phyloP scores from a whole-genome alignment of 1,140 invertebrate species.

The Heliconius melpomene region DNA sequence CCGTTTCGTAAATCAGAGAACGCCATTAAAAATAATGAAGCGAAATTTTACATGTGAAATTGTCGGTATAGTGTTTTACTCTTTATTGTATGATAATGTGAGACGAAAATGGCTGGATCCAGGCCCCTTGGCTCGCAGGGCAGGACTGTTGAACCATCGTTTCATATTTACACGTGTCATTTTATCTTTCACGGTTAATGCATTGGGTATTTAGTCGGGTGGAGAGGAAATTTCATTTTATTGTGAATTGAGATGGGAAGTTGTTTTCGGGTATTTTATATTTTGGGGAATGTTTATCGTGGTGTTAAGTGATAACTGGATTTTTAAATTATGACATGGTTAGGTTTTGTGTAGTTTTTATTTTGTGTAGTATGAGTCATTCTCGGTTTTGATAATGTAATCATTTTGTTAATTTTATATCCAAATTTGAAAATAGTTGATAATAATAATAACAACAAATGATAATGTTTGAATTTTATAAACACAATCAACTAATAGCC shows the following conservation, averaged over 20 bases:
- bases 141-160: constrained; percentile 38
- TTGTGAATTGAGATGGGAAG: constrained; percentile 16
- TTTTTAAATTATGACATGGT: no score
- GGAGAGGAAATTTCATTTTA: constrained; percentile 7
- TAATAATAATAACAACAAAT: no score
- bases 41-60: constrained; percentile 59
- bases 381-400: no score
- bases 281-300: background rate
- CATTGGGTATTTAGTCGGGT: constrained; percentile 26
- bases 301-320: background rate
- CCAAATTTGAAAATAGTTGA: no score
- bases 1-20: constrained; percentile 56
- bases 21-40: constrained; percentile 69
- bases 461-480: no score
- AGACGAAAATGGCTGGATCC: constrained; percentile 51
- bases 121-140: constrained; percentile 16
- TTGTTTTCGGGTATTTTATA: background rate
- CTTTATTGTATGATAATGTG: constrained; percentile 53
- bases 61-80: constrained; percentile 49
- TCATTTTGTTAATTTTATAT: no score
- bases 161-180: constrained; percentile 41
- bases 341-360: no score
- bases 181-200: constrained; percentile 36
- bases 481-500: no score
- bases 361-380: no score